phyloP scores from a whole-genome alignment of 2,888 invertebrate species.

The Heliconius aoede region DNA sequence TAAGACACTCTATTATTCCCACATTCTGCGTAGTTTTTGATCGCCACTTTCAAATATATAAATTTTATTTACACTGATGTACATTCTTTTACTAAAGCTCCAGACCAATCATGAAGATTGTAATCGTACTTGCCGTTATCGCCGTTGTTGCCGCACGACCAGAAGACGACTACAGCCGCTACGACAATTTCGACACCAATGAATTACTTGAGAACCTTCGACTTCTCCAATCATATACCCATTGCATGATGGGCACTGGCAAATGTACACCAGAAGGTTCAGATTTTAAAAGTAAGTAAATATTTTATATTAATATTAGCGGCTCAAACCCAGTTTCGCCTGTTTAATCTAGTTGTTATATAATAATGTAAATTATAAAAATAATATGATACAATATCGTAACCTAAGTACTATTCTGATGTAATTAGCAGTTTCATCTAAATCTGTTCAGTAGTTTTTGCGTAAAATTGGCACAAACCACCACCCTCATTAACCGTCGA shows the following conservation, averaged over 20 bases:
- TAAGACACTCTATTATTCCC: too few species aligned
- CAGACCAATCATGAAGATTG: conserved; percentile 55
- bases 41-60: neutral
- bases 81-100: neutral
- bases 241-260: conserved; percentile 57
- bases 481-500: too few species aligned
- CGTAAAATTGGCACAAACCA: too few species aligned
- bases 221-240: conserved; percentile 52
- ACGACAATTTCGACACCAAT: conserved; percentile 58
- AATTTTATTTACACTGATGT: neutral
- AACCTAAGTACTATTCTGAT: too few species aligned
- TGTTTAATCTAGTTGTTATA: too few species aligned
- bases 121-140: conserved; percentile 53
- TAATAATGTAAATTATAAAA: too few species aligned
- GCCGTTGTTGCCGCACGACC: conserved; percentile 53
- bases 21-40: too few species aligned
- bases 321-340: too few species aligned
- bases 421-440: too few species aligned
- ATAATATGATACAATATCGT: too few species aligned
- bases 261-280: conserved; percentile 62
- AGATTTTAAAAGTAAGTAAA: conserved; percentile 59
- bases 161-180: conserved; percentile 54
- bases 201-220: conserved; percentile 52
- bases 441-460: too few species aligned
- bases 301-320: neutral